Percentiles rank a stretch among this genome's conserved stretches.
Evolutionary conservation across 2,888 invertebrate species (phyloP).

Genomic region (Rutpela maculata): DNA sequence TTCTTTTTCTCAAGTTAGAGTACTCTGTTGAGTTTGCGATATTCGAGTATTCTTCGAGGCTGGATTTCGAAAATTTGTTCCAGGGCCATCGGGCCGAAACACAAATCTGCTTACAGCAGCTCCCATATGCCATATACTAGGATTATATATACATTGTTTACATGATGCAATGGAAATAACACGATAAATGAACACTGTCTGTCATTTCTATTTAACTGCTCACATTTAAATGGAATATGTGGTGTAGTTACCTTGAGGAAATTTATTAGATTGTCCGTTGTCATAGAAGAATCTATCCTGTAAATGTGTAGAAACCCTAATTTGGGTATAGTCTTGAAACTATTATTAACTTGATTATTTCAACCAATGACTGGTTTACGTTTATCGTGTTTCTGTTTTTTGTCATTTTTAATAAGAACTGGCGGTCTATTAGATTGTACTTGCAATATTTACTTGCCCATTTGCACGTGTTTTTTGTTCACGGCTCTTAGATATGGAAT

Average conservation of each 20-base stretch:
- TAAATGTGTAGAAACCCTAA: conserved; percentile 35
- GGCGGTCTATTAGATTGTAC: neutral
- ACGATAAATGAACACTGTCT: conserved; percentile 5
- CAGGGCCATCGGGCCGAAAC: conserved; percentile 11
- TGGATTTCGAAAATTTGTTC: neutral
- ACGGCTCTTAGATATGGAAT: neutral
- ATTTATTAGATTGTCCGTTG: neutral
- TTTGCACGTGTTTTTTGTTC: neutral
- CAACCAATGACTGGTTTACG: neutral
- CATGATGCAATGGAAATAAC: conserved; percentile 19
- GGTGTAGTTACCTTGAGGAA: conserved; percentile 14
- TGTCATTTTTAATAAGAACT: neutral
- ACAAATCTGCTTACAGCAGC: conserved; percentile 27
- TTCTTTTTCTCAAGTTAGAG: neutral
- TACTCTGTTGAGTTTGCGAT: neutral
- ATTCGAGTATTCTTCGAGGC: neutral
- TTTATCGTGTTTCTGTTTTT: too few species aligned
- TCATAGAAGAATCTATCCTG: conserved; percentile 10
- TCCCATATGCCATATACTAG: conserved; percentile 34
- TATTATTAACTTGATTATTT: neutral
- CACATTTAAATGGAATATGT: conserved; percentile 24
- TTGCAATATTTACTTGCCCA: neutral
- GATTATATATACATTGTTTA: conserved; percentile 31
- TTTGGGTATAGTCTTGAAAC: conserved; percentile 19
- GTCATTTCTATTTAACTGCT: conserved; percentile 12